Percentiles rank a stretch among this genome's conserved stretches.
phyloP scores from a whole-genome alignment of 2,797 vertebrate genomes.

The Tadarida brasiliensis region DNA sequence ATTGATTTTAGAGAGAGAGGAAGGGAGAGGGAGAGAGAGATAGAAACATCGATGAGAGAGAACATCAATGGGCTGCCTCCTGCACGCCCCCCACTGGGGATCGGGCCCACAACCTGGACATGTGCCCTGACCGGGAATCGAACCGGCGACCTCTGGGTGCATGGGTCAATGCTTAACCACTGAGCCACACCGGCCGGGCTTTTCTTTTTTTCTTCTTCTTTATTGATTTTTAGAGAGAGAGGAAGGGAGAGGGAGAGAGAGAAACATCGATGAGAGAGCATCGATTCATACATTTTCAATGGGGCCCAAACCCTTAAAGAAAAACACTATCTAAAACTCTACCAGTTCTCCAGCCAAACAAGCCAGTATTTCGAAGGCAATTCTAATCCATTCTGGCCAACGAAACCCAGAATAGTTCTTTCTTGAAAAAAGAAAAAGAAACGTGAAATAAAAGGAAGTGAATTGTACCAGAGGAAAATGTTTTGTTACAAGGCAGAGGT shows the following conservation, averaged over 20 bases:
- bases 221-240: neutral
- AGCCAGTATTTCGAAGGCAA: neutral
- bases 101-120: too few species aligned
- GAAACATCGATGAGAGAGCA: too few species aligned
- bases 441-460: neutral
- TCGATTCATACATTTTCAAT: neutral
- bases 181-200: too few species aligned
- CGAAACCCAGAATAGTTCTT: conserved; percentile 17
- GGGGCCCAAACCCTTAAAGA: neutral
- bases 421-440: neutral
- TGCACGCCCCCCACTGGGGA: too few species aligned
- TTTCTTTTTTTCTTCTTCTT: neutral
- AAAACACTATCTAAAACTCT: neutral
- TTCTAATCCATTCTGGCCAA: neutral
- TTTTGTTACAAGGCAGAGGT: neutral
- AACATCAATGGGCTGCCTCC: too few species aligned
- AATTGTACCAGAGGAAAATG: neutral
- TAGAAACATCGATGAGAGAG: neutral
- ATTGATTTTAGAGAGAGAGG: neutral
- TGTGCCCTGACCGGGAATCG: too few species aligned
- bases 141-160: too few species aligned
- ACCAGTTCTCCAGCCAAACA: neutral
- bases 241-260: neutral
- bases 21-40: neutral
- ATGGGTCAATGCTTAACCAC: too few species aligned